These are phyloP conservation scores for Chlamydotis undulata DNA, from an alignment of 2,113 vertebrate genomes.

Conservation along the genomic window DNA sequence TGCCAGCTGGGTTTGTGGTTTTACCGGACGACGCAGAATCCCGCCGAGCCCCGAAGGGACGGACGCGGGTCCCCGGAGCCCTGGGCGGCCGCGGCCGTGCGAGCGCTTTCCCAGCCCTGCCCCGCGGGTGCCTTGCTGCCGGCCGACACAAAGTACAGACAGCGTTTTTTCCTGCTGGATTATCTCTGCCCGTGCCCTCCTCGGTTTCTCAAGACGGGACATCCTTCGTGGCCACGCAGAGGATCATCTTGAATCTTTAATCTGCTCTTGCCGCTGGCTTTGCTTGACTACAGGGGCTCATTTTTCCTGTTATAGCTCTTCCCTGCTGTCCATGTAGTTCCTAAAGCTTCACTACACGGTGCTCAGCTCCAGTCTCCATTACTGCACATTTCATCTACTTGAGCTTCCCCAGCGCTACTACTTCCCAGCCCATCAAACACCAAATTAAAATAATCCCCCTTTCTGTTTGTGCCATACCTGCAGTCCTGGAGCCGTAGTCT, in stretches of 20 bases:
- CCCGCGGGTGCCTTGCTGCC: background rate
- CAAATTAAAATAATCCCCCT: background rate
- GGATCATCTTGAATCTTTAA: background rate
- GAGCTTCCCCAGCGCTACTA: background rate
- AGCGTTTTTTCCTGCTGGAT: background rate
- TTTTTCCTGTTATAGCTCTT: background rate
- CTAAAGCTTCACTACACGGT: accelerated
- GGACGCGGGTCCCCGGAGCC: background rate
- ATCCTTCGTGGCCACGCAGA: background rate
- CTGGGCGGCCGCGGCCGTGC: accelerated
- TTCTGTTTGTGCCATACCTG: accelerated
- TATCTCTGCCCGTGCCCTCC: background rate
- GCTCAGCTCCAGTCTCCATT: background rate
- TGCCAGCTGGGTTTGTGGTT: background rate
- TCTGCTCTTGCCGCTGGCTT: background rate
- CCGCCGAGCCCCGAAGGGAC: background rate
- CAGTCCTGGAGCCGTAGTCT: accelerated
- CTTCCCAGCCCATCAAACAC: background rate
- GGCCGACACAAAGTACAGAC: background rate
- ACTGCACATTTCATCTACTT: background rate
- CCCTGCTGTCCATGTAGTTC: background rate
- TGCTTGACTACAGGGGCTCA: background rate
- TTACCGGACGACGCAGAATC: too few relatives aligned
- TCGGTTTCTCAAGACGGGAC: accelerated
- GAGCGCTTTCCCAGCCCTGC: background rate